Evolutionary conservation across 2,113 vertebrate species (phyloP).

Genomic region (Pseudopodoces humilis): DNA sequence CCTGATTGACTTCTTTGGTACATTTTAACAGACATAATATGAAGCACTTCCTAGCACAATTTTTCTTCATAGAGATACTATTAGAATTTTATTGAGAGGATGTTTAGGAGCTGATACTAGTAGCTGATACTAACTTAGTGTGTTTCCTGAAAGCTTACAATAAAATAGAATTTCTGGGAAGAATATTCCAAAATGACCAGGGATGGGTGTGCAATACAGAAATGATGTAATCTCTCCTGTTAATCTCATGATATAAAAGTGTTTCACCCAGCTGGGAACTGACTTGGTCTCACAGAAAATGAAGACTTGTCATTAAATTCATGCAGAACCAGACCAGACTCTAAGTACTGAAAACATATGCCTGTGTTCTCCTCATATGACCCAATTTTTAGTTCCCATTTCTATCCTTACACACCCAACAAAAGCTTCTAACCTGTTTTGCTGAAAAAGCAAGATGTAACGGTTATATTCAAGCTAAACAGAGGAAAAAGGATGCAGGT

Average conservation of each 20-base stretch:
- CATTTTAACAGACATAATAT: background rate
- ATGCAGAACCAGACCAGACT: background rate
- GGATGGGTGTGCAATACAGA: background rate
- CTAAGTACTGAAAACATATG: background rate
- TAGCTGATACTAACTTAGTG: background rate
- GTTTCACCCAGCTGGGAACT: background rate
- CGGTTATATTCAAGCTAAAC: background rate
- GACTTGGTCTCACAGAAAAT: background rate
- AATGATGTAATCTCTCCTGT: background rate
- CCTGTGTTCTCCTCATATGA: background rate
- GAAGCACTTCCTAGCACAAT: background rate
- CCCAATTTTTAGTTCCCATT: background rate
- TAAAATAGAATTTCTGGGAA: background rate
- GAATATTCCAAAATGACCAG: background rate
- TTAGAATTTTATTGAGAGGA: background rate
- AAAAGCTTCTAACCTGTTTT: background rate
- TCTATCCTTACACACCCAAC: background rate
- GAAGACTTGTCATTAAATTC: background rate
- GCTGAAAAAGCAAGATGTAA: background rate
- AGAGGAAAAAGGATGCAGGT: background rate
- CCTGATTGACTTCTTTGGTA: background rate
- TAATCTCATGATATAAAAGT: background rate
- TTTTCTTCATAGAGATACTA: background rate
- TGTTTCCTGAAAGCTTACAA: background rate
- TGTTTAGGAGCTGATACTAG: background rate